These are phyloP conservation scores for Oryctes rhinoceros DNA, from an alignment of 1,140 invertebrate species.

Conservation along the genomic window DNA sequence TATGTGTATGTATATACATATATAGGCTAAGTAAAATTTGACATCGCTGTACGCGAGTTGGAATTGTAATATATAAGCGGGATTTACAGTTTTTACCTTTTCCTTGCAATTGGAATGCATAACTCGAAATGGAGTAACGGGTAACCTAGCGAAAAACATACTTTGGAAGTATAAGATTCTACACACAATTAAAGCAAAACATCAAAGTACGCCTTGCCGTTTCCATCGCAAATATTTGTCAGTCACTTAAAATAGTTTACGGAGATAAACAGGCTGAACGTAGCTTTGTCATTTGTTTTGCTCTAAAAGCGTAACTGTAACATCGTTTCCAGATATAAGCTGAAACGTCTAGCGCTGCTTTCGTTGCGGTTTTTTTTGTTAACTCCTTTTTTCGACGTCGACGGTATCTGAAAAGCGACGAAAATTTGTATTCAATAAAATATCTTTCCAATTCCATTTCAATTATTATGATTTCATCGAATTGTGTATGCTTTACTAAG, in stretches of 20 bases:
- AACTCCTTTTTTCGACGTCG: background rate
- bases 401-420: too few species aligned
- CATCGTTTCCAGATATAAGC: too few species aligned
- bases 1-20: too few species aligned
- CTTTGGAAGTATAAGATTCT: too few species aligned
- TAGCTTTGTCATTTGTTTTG: background rate
- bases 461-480: background rate
- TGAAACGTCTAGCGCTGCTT: too few species aligned
- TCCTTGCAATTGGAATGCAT: too few species aligned
- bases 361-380: background rate
- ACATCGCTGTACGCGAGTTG: too few species aligned
- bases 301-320: background rate
- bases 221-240: background rate
- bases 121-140: too few species aligned
- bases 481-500: background rate
- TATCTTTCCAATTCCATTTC: background rate
- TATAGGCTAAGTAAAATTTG: too few species aligned
- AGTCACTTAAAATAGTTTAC: background rate
- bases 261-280: background rate
- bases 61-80: too few species aligned
- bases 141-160: too few species aligned
- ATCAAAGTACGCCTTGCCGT: background rate
- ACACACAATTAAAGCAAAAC: background rate
- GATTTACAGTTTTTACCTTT: too few species aligned
- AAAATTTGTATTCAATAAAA: constrained; percentile 7